Conservation (phyloP, 2,888 invertebrate species). For the Morpho helenor region DNA sequence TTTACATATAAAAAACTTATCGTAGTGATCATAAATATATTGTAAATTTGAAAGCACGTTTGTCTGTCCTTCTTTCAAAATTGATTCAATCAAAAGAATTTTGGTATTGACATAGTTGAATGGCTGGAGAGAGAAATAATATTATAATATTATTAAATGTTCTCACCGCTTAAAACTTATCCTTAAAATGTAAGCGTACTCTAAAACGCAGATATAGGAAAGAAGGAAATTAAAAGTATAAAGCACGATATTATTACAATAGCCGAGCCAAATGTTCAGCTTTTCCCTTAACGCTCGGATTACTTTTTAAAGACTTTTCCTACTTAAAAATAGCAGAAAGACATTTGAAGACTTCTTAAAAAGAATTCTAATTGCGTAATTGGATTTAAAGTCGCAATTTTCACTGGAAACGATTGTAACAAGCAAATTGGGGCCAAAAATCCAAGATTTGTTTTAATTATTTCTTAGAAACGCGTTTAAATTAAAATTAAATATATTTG, state of each 20-base stretch:
- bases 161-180: too few relatives aligned
- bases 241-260: conserved; percentile 60
- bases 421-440: conserved; percentile 46
- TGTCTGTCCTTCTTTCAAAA: too few relatives aligned
- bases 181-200: too few relatives aligned
- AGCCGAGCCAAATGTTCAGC: conserved; percentile 58
- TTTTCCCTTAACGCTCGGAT: conserved; percentile 60
- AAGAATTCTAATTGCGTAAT: conserved; percentile 58
- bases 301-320: conserved; percentile 67
- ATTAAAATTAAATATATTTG: too few relatives aligned
- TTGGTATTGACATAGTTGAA: too few relatives aligned
- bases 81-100: too few relatives aligned
- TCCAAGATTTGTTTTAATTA: conserved; percentile 39
- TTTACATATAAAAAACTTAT: too few relatives aligned
- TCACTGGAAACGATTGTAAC: conserved; percentile 43
- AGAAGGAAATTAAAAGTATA: conserved; percentile 61
- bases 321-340: conserved; percentile 55
- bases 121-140: too few relatives aligned
- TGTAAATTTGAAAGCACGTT: too few relatives aligned
- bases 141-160: too few relatives aligned
- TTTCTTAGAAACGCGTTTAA: background rate
- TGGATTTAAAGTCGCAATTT: conserved; percentile 56
- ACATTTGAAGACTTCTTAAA: conserved; percentile 51
- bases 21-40: too few relatives aligned
- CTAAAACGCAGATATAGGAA: too few relatives aligned